Evolutionary conservation across 2,113 vertebrate species (phyloP).

Genomic region (Ctenodactylus gundi): DNA sequence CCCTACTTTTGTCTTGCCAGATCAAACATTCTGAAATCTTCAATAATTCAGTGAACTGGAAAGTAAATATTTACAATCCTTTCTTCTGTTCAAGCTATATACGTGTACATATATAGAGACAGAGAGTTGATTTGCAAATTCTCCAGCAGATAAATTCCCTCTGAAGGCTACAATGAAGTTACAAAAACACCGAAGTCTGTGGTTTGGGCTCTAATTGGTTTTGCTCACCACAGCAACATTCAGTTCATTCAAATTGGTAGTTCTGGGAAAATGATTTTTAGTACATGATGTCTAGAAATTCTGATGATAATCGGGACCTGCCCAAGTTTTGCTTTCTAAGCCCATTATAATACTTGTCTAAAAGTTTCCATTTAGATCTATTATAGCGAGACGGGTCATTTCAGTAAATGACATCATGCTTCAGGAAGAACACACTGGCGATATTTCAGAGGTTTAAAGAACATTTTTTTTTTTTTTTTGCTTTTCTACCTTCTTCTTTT

Average conservation of each 20-base stretch:
- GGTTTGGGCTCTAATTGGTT: neutral
- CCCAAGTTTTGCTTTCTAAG: constrained; percentile 27
- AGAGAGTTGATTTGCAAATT: constrained; percentile 69
- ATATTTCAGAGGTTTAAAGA: constrained; percentile 55
- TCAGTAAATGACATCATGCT: constrained; percentile 50
- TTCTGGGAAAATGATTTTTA: constrained; percentile 31
- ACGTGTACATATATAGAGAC: too few relatives aligned
- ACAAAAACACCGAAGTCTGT: constrained; percentile 25
- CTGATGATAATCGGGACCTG: neutral
- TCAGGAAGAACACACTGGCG: constrained; percentile 37
- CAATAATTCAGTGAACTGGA: constrained; percentile 69
- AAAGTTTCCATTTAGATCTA: constrained; percentile 48
- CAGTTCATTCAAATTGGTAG: constrained; percentile 42
- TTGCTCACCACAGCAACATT: constrained; percentile 16
- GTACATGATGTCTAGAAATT: constrained; percentile 33
- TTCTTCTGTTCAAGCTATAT: constrained; percentile 49
- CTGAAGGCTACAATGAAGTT: constrained; percentile 45
- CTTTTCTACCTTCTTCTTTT: constrained; percentile 50
- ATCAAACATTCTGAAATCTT: constrained; percentile 71
- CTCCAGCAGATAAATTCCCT: constrained; percentile 57
- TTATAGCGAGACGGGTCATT: constrained; percentile 51
- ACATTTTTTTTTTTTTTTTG: constrained; percentile 43
- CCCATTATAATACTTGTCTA: constrained; percentile 49
- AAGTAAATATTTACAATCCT: constrained; percentile 72
- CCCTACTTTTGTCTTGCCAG: constrained; percentile 38